Evolutionary conservation across 2,797 vertebrate genomes (phyloP), one percentile per base, ranked within the genome.

Genomic region (Emys orbicularis): DNA sequence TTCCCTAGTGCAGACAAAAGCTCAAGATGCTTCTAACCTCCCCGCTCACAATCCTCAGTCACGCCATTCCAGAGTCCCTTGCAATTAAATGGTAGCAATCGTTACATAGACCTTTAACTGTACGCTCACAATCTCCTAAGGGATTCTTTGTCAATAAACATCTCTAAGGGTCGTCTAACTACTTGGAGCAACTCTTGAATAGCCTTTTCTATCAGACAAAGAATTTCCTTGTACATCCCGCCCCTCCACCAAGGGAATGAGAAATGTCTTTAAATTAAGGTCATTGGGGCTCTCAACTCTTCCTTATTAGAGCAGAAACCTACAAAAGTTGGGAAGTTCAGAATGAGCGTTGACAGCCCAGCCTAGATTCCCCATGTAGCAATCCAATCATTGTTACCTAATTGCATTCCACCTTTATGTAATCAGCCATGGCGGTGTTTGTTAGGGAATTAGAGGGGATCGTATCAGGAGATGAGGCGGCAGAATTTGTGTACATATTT

Each of bases 81-180:
- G 53, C 88, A 87, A 86, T 77, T 83, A 77, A 87, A 84, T 86
- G 57, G 82, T 89, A 95, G 57, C 49, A 83, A 29, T 54, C 50
- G 79, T 84, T 83, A 91, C 61, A 31, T 50, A 95, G 79, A 80
- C 84, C 57, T 54, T 90, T 79, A 47, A 91, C 83, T 88, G 83
- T 27, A 56, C 19, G 27, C 31, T 52, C 87, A 59, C 27, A 1
- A 79, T 90, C 86, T 90, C 77, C 72, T 92, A 21, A 18, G 81
- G 82, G 44, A 92, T 81, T 27, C 3, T 41, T 57, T 77, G 77
- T 5, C 92, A 83, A 96, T 87, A 91, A 89, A 85, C 65, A 86
- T 79, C 90, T 80, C 65, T 83, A 29, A 77, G 57, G 81, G 65
- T 29, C 4, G 31, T 92, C 92, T 92, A 82, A 41, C 91, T 34